These are phyloP conservation scores for Craniophora ligustri DNA, from an alignment of 2,888 invertebrate species.

Conservation along the genomic window DNA sequence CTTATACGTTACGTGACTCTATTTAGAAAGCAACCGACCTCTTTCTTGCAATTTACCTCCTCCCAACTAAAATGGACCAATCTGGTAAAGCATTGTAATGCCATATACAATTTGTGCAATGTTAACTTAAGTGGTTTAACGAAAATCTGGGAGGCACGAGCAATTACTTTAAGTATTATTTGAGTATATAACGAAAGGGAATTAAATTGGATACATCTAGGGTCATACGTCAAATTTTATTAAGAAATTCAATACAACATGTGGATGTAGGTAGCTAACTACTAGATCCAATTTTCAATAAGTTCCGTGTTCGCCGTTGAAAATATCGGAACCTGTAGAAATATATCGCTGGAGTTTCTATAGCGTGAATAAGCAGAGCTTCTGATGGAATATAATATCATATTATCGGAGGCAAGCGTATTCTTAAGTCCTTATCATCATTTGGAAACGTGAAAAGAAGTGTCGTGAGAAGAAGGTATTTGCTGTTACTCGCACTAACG, in stretches of 20 bases:
- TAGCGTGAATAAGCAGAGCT: conserved; percentile 43
- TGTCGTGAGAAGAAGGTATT: too few species aligned
- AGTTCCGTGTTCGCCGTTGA: conserved; percentile 46
- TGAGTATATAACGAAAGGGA: conserved; percentile 47
- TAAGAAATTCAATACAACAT: conserved; percentile 47
- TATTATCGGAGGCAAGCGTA: conserved; percentile 9
- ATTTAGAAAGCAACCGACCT: conserved; percentile 76
- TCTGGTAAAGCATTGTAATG: conserved; percentile 73
- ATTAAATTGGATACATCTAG: conserved; percentile 55
- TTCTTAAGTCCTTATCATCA: conserved; percentile 22
- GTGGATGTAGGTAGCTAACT: conserved; percentile 38
- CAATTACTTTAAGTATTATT: conserved; percentile 57
- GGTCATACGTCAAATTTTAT: conserved; percentile 53
- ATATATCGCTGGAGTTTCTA: conserved; percentile 48
- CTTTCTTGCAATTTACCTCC: conserved; percentile 77
- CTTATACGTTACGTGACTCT: conserved; percentile 83
- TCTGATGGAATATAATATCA: conserved; percentile 29
- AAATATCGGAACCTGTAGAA: conserved; percentile 52
- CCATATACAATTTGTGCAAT: conserved; percentile 65
- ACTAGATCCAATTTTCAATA: conserved; percentile 55
- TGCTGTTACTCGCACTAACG: too few species aligned
- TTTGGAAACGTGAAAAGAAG: conserved; percentile 13
- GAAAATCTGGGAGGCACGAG: conserved; percentile 52
- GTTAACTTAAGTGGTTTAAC: conserved; percentile 58
- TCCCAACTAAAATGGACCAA: conserved; percentile 71